Evolutionary conservation across 2,797 vertebrate species (phyloP), one percentile per base, ranked within the genome.

Genomic region (Gymnodraco acuticeps): DNA sequence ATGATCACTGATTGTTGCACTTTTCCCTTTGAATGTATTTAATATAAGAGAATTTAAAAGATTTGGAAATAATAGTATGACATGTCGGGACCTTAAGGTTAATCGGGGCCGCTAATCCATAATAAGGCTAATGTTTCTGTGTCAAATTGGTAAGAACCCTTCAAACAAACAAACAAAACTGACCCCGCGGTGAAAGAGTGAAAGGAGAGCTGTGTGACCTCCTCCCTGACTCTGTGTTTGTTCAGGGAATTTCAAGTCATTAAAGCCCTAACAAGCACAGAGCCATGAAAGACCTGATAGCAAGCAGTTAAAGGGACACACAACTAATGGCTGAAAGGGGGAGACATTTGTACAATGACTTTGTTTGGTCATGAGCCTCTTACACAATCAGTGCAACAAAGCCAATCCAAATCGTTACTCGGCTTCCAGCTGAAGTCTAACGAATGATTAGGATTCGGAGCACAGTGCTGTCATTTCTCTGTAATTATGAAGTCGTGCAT

Each of bases 131-230:
- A 14, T 70, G 70, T 70, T 81, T 83, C 76, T 73, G 73, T 80
- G 86, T 85, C 75, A 67, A 82, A 87, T 56, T 74, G 82, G 64
- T 55, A 81, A 81, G 64, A 76, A 65, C 77, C 81, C 81, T 85
- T 74, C 76, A 86, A 48, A 82, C 77, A 89, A 92, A 90, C 89
- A 90, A 92, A 92, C 81, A 85, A 85, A 87, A 61, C 31, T 15
- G 51, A 83, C 55, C 71, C 62, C 0, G 2, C 3, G 17, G 64
- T 82, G 64, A 82, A 80, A 75, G 77, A 86, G 84, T 85, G 84
- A 87, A 89, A 90, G 85, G 70, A 67, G 70, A 86, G 72, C 78
- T 2, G 38, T 1, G 55, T 77, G 89, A 91, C 88, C 87, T 90
- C 83, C 64, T 73, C 59, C 27, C 54, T 52, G 41, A 50, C 75